Base-by-base conservation (phyloP, 1,140 invertebrate species). In the Brachionus rotundiformis region DNA sequence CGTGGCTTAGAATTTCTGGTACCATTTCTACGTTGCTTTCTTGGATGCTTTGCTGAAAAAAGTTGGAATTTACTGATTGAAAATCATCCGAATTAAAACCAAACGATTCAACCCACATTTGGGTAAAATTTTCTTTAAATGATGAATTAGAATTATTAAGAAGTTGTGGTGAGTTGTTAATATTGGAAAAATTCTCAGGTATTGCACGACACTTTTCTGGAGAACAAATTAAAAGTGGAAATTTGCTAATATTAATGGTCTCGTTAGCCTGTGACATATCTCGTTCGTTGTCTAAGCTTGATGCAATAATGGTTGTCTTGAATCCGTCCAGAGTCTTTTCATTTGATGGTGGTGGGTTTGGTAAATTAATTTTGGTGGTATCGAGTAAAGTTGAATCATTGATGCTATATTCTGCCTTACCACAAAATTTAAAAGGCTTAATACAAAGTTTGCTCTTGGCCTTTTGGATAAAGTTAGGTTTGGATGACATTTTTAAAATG, bases 401-500 rank as follows among this genome's bases (percentile, higher is more conserved):
- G 6, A 73, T 23, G 7, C 16, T 73, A 0, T 13, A 44, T 25
- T 73, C 41, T 4, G 23, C 36, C 10, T 41, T 73, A 11, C 36
- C 33, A 27, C 68, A 73, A 27, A 73, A 1, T 44, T 68, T 68
- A 19, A 13, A 44, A 11, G 68, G 36, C 11, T 44, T 73, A n/a
- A 73, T 44, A n/a, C 68, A 73, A 1, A 73, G 36, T 44, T 73
- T 73, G 29, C 36, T 73, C 27, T 73, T 73, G 39, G 36, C 68
- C 44, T 73, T 73, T 44, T 73, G 68, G 19, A 44, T 44, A 44
- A 73, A 44, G 19, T 73, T 73, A 41, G n/a, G 25, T 73, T 73
- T 73, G 0, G 36, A 25, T 25, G 68, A 73, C 68, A 73, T 73
- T 23, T 27, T 73, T 19, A 11, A 11, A 10, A 27, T 13, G 6